A percentile compares a stretch with the other conserved stretches of the same genome.
Conservation (phyloP, 2,797 vertebrate species). For the Bradypus variegatus region DNA sequence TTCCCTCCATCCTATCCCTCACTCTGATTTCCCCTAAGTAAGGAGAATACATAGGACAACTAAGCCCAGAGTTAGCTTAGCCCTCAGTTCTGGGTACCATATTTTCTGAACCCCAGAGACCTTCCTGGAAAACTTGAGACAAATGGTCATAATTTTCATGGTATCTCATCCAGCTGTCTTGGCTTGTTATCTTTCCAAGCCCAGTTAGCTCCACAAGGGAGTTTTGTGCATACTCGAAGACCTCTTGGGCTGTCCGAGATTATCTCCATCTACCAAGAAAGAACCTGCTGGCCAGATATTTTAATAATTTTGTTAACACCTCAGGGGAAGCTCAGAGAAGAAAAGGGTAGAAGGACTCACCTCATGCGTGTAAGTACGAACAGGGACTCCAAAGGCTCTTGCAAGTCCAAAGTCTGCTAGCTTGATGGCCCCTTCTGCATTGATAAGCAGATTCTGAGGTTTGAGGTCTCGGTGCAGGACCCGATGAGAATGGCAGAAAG, state of each 20-base stretch:
- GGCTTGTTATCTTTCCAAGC: slow-evolving; percentile 3
- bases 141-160: slow-evolving; percentile 25
- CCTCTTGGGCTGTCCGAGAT: neutral
- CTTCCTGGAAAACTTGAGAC: slow-evolving; percentile 37
- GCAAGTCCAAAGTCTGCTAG: slow-evolving; percentile 94
- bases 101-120: neutral
- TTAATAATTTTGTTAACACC: slow-evolving; percentile 25
- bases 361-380: slow-evolving; percentile 95
- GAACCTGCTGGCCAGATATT: slow-evolving; percentile 28
- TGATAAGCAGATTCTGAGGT: slow-evolving; percentile 96
- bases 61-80: neutral
- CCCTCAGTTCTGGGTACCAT: neutral
- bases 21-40: neutral
- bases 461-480: slow-evolving; percentile 96
- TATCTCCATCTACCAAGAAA: slow-evolving; percentile 7
- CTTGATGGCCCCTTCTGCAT: slow-evolving; percentile 92
- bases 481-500: slow-evolving; percentile 95
- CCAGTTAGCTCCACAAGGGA: neutral
- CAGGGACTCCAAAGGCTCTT: slow-evolving; percentile 92
- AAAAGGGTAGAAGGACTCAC: slow-evolving; percentile 69
- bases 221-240: slow-evolving; percentile 24
- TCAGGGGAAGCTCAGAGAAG: slow-evolving; percentile 21
- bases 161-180: neutral
- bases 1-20: neutral
- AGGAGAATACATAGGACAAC: neutral